These are phyloP conservation scores for Drosophila mimica DNA, from an alignment of 2,888 invertebrate genomes.

Conservation along the genomic window DNA sequence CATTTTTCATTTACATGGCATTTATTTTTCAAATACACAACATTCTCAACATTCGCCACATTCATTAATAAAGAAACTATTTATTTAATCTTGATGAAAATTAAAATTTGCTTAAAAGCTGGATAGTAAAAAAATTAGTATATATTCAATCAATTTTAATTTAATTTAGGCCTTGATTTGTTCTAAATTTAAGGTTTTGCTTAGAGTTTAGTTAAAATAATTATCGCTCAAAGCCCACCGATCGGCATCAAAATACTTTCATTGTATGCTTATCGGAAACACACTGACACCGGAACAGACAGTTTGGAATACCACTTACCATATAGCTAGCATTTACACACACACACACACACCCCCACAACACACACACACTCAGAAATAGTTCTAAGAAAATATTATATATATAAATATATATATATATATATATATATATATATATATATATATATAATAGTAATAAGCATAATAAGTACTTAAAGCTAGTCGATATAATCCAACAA, in stretches of 20 bases:
- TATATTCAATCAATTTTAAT: not conserved
- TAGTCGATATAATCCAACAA: slow-evolving; percentile 19
- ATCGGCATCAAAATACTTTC: slow-evolving; percentile 81
- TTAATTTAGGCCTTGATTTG: not conserved
- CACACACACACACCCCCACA: slow-evolving; percentile 12
- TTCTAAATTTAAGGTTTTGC: not conserved
- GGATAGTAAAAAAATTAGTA: not conserved
- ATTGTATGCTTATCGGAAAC: slow-evolving; percentile 75
- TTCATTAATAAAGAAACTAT: not conserved
- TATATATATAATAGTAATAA: slow-evolving; percentile 4
- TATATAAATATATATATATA: not conserved
- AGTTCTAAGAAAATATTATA: slow-evolving; percentile 5
- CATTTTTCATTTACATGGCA: not conserved
- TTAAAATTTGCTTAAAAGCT: not conserved
- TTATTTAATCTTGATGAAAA: not conserved
- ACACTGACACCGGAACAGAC: slow-evolving; percentile 86
- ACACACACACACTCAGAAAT: slow-evolving; percentile 14
- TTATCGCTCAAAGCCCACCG: slow-evolving; percentile 10
- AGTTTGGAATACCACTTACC: slow-evolving; percentile 85
- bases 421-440: slow-evolving; percentile 9
- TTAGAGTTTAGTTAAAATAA: not conserved
- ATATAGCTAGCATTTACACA: slow-evolving; percentile 83
- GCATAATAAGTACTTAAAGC: not conserved
- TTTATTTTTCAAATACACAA: not conserved
- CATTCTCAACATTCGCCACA: not conserved